These are phyloP conservation scores for Galerucella nymphaeae DNA, from an alignment of 2,888 invertebrate genomes.

Conservation along the genomic window DNA sequence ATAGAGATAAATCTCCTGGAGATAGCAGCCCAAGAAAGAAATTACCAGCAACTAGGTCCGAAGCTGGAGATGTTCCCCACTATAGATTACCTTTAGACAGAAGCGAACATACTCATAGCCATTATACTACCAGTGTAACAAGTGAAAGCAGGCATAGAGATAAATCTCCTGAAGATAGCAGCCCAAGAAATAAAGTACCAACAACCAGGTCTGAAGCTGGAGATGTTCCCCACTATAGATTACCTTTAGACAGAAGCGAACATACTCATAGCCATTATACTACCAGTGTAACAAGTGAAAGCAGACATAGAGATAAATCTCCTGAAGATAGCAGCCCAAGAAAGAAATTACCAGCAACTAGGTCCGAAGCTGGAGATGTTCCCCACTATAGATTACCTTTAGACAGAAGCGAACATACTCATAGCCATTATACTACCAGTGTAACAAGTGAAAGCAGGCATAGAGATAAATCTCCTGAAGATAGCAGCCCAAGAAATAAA, in stretches of 20 bases:
- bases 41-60: background rate
- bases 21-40: background rate
- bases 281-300: background rate
- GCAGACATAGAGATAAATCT: background rate
- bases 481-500: background rate
- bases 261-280: background rate
- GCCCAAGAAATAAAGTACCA: background rate
- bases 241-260: constrained; percentile 34
- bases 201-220: background rate
- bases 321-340: background rate
- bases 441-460: background rate
- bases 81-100: constrained; percentile 60
- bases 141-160: background rate
- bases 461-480: background rate
- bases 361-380: constrained; percentile 22
- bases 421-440: constrained; percentile 24
- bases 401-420: constrained; percentile 51
- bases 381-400: constrained; percentile 60
- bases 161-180: background rate
- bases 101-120: constrained; percentile 49
- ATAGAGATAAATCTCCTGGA: background rate
- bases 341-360: background rate
- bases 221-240: constrained; percentile 41
- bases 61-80: constrained; percentile 49
- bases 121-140: background rate